Evolutionary conservation across 2,888 invertebrate genomes (phyloP), one percentile per base, ranked within the genome.

Genomic region (Drosophila tanythrix): DNA sequence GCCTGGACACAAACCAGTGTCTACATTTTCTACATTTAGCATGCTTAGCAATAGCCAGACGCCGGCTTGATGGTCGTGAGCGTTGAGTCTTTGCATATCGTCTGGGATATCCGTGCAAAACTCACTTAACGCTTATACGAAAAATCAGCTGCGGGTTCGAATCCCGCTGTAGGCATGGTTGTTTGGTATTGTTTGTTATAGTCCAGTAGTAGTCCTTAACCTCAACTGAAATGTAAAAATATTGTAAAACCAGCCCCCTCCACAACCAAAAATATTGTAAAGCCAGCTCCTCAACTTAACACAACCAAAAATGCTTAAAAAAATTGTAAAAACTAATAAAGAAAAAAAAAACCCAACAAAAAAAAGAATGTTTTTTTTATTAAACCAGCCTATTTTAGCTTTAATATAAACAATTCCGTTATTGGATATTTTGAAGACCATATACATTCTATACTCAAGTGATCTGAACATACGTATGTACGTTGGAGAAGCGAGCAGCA

Each of bases 81-180:
- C 55, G 52, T 59, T 38, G 29, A 50, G 62, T 15, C 8, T 10
- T 18, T 27, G 50, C 5, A 18, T 3, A 7, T 7, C 0, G 21
- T 21, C 21, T 21, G 1, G 21, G 21, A 21, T 21, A 21, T 21
- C 21, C 21, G 10, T 43, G 6, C 21, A 21, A 43, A 13, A 21
- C 43, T 21, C 13, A 1, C 11, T n/a, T 4, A n/a, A 1, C 21
- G 21, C 13, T 1, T 21, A 13, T 3, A 2, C 13, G 13, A 7
- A 46, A 46, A 21, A 38, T 5, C 55, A 55, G 75, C n/a, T 31
- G 75, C 38, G 75, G 76, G 76, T 76, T 76, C 75, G 64, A 75
- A 11, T 75, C 64, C 75, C 70, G 33, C 75, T 8, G 0, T 1
- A n/a, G 76, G 70, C 64, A 61, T 75, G 76, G 76, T 2, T 64